A percentile compares a stretch with the other conserved stretches of the same genome.
These are phyloP conservation scores for Eufriesea mexicana DNA, from an alignment of 1,140 invertebrate genomes.

Conservation along the genomic window DNA sequence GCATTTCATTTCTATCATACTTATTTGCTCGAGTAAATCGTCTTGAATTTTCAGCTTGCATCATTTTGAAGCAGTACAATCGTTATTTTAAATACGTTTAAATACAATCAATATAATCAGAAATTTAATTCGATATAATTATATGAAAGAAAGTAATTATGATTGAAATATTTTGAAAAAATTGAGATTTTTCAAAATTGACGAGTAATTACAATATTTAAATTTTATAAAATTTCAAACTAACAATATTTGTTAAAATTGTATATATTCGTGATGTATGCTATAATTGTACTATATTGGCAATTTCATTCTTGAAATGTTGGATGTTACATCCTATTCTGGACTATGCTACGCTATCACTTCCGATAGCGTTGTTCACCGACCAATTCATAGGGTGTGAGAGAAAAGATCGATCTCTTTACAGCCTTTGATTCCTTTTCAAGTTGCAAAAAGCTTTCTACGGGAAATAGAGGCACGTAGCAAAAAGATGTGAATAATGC, in stretches of 20 bases:
- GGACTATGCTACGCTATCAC: constrained; percentile 31
- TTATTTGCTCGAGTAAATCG: background rate
- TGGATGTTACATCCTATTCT: background rate
- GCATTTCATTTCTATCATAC: background rate
- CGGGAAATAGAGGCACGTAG: constrained; percentile 36
- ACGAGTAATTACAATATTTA: background rate
- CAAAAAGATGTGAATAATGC: constrained; percentile 49
- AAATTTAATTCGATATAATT: no score
- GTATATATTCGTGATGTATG: background rate
- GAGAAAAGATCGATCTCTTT: constrained; percentile 63
- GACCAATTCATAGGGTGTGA: constrained; percentile 22
- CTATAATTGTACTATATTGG: background rate
- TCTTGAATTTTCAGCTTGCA: background rate
- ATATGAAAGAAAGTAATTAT: no score
- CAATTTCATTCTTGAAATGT: background rate
- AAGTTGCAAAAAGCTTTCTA: constrained; percentile 64
- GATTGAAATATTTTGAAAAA: no score
- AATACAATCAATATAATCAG: no score
- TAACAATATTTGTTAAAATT: background rate
- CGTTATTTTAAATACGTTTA: background rate
- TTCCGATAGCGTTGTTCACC: constrained; percentile 54
- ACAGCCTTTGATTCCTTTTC: constrained; percentile 51
- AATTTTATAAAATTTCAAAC: background rate
- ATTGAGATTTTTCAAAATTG: background rate
- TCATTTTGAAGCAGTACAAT: constrained; percentile 15